Conservation (phyloP, 1,140 invertebrate genomes). For the Patella vulgata region DNA sequence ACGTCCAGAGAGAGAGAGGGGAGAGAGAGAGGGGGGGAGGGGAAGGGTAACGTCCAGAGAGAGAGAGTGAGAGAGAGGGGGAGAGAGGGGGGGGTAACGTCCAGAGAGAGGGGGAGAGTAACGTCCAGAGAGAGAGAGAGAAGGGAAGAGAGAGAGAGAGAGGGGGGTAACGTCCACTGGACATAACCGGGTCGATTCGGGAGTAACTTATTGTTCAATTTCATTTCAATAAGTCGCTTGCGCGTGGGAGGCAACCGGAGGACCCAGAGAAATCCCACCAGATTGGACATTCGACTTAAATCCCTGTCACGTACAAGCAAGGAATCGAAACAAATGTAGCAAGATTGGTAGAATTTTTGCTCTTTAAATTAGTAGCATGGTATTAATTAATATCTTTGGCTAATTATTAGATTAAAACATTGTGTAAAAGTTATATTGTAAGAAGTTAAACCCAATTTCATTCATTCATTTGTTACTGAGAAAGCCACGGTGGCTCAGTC, state of each 20-base stretch:
- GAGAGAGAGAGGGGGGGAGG: background rate
- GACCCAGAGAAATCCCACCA: no score
- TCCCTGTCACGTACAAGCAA: no score
- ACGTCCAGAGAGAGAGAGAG: background rate
- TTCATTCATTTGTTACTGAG: constrained; percentile 3
- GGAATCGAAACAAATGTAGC: no score
- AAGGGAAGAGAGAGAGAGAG: constrained; percentile 2
- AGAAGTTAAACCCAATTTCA: background rate
- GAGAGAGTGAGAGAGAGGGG: constrained; percentile 5
- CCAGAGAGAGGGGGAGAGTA: background rate
- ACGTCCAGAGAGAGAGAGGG: background rate
- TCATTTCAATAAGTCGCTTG: no score
- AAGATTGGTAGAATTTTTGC: no score
- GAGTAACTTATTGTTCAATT: no score
- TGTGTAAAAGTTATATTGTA: background rate
- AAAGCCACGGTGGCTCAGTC: background rate
- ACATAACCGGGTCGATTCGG: background rate
- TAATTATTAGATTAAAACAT: background rate
- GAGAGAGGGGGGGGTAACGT: background rate
- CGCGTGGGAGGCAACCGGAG: no score
- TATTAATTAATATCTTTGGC: background rate
- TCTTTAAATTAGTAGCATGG: background rate
- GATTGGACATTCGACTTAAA: no score
- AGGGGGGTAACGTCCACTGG: background rate
- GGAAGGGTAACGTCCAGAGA: background rate